phyloP scores from a whole-genome alignment of 2,888 invertebrate genomes.

The Lysandra bellargus region DNA sequence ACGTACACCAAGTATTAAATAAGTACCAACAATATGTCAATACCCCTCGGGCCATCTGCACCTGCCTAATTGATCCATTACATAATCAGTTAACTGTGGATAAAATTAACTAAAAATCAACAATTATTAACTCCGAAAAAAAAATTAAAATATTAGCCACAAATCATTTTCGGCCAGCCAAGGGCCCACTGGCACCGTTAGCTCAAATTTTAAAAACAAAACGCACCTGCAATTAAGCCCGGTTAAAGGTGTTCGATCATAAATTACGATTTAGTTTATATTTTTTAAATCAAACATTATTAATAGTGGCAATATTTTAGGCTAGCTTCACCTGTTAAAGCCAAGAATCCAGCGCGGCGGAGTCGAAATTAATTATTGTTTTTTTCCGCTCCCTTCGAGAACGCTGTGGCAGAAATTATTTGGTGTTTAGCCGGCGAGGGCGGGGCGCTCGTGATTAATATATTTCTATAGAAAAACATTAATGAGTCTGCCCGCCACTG shows the following conservation, averaged over 20 bases:
- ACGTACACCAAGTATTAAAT: background rate
- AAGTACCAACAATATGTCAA: background rate
- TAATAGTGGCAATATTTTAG: conserved; percentile 56
- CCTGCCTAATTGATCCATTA: background rate
- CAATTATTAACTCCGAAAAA: background rate
- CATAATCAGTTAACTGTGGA: conserved; percentile 4
- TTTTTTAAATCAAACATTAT: conserved; percentile 48
- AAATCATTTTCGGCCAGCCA: background rate
- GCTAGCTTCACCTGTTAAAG: conserved; percentile 64
- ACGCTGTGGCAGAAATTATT: conserved; percentile 76
- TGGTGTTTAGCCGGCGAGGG: conserved; percentile 77
- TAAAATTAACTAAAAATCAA: conserved; percentile 2
- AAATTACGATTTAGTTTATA: conserved; percentile 48
- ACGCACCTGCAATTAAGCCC: conserved; percentile 22
- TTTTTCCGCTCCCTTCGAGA: conserved; percentile 60
- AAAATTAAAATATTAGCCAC: background rate
- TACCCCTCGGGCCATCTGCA: background rate
- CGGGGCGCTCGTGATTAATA: conserved; percentile 74
- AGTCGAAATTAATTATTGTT: conserved; percentile 74
- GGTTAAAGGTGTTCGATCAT: conserved; percentile 27
- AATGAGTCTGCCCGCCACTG: conserved; percentile 61
- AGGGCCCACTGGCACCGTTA: conserved; percentile 21
- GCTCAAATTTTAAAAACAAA: conserved; percentile 21
- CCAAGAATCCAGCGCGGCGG: conserved; percentile 56
- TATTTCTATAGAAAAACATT: conserved; percentile 74